Conservation (phyloP, 92 coral and sea anemone species). For the Phenganax stokvisi region DNA sequence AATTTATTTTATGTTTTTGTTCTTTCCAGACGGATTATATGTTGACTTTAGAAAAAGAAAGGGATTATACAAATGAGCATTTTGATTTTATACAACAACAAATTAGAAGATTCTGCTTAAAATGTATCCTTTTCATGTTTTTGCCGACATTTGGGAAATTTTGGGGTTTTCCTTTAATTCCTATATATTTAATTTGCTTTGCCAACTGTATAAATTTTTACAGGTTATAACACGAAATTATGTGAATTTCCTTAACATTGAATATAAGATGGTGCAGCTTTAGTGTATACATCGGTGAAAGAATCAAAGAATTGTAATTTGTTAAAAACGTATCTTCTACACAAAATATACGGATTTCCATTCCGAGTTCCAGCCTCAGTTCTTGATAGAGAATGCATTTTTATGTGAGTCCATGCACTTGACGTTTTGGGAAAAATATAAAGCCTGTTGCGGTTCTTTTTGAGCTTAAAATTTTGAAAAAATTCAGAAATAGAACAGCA, state of each 20-base stretch:
- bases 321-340: constrained; percentile 80
- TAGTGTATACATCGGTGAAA: constrained; percentile 95
- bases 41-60: constrained; percentile 82
- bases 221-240: not conserved
- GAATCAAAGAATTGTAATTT: constrained; percentile 93
- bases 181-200: not conserved
- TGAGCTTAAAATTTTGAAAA: not conserved
- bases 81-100: constrained; percentile 98
- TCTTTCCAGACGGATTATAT: constrained; percentile 78
- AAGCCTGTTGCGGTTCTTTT: not conserved
- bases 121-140: constrained; percentile 75
- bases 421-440: not conserved
- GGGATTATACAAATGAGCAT: constrained; percentile 92
- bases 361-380: constrained; percentile 84
- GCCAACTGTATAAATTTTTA: not conserved
- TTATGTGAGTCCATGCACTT: constrained; percentile 65
- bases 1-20: not conserved
- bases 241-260: constrained; percentile 48
- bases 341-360: constrained; percentile 92
- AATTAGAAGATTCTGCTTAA: constrained; percentile 87
- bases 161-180: no score
- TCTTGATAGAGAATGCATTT: constrained; percentile 93
- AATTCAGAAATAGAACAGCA: not conserved
- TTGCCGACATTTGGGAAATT: not conserved
- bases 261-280: constrained; percentile 81